A percentile compares a stretch with the other conserved stretches of the same genome.
Evolutionary conservation across 2,888 invertebrate genomes (phyloP).

Genomic region (Eurytoma californica): DNA sequence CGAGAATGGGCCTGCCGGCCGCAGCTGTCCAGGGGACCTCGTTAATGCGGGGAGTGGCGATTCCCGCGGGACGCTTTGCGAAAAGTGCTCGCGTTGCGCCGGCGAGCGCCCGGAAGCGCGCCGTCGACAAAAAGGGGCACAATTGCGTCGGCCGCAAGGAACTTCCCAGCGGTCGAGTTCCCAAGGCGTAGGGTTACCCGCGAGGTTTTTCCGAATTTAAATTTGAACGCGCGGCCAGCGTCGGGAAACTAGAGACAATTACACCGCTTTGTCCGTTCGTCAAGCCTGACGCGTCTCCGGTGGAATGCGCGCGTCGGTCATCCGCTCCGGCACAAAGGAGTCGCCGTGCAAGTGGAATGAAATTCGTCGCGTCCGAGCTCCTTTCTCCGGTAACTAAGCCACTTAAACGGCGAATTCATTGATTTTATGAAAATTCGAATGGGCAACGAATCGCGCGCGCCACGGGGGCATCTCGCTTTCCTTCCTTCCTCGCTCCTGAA

Average conservation of each 20-base stretch:
- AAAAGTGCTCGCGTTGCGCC: background rate
- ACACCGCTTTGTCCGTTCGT: constrained; percentile 68
- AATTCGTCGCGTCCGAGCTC: no score
- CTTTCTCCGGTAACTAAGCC: no score
- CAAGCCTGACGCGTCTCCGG: constrained; percentile 63
- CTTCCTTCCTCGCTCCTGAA: no score
- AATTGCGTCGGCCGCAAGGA: constrained; percentile 35
- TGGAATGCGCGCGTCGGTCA: background rate
- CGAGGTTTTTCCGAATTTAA: constrained; percentile 65
- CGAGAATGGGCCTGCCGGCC: constrained; percentile 4
- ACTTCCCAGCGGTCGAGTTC: constrained; percentile 60
- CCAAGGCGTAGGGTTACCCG: constrained; percentile 74
- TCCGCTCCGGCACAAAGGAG: background rate
- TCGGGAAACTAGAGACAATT: constrained; percentile 73
- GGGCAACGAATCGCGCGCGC: no score
- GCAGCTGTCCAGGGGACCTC: constrained; percentile 28
- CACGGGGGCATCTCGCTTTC: no score
- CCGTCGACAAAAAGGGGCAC: constrained; percentile 43
- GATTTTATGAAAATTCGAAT: no score
- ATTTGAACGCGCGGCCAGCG: constrained; percentile 60
- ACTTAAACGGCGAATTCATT: no score
- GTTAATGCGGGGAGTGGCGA: constrained; percentile 44
- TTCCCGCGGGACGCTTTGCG: constrained; percentile 34
- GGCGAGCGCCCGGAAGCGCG: constrained; percentile 66
- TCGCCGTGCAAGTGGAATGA: background rate